These are phyloP conservation scores for Remorina albescens DNA, from an alignment of 2,797 vertebrate genomes.

Conservation along the genomic window DNA sequence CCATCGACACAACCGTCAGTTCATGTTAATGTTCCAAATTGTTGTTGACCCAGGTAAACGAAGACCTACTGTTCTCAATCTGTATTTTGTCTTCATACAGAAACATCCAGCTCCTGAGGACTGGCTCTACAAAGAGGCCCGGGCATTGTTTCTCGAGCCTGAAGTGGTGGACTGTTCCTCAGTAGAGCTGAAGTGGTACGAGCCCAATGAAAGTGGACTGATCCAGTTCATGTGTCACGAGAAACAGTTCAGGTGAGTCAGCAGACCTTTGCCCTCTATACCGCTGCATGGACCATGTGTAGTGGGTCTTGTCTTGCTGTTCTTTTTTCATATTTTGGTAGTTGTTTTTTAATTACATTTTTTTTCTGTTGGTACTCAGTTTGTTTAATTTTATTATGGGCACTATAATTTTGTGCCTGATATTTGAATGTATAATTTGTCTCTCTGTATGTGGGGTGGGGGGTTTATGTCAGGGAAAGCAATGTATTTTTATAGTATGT, in stretches of 20 bases:
- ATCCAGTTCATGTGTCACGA: conserved; percentile 93
- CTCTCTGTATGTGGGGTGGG: too few relatives aligned
- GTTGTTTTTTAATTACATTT: too few relatives aligned
- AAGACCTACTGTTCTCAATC: neutral
- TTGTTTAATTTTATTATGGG: too few relatives aligned
- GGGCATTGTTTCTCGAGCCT: conserved; percentile 90
- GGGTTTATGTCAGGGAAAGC: too few relatives aligned
- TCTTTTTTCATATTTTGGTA: too few relatives aligned
- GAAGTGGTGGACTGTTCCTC: conserved; percentile 89
- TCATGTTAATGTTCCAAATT: neutral
- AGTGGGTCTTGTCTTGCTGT: too few relatives aligned
- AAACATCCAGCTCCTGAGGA: conserved; percentile 93
- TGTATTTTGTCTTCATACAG: conserved; percentile 57
- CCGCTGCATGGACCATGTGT: too few relatives aligned
- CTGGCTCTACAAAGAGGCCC: conserved; percentile 94
- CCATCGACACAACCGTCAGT: conserved; percentile 88
- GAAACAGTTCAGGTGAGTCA: conserved; percentile 91
- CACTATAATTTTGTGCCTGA: too few relatives aligned
- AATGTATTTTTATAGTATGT: too few relatives aligned
- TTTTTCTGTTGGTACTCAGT: too few relatives aligned
- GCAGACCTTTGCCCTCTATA: neutral
- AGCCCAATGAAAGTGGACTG: conserved; percentile 91
- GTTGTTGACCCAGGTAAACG: neutral
- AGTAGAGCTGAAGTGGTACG: conserved; percentile 92
- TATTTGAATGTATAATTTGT: too few relatives aligned